A percentile compares a stretch with the other conserved stretches of the same genome.
phyloP scores from a whole-genome alignment of 2,888 invertebrate genomes.

The Nephrotoma guestfalica region DNA sequence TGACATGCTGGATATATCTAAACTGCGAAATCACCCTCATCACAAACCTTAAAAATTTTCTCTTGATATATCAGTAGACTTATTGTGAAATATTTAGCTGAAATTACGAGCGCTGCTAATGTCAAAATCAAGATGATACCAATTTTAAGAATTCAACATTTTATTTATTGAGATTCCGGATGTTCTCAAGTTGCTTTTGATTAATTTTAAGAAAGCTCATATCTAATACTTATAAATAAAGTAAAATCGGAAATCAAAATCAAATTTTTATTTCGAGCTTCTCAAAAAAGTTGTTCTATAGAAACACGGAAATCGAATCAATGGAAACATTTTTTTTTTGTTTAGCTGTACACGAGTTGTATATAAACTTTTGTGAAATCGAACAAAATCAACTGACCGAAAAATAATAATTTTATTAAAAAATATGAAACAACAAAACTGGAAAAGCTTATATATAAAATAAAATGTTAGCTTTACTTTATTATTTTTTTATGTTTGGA shows the following conservation, averaged over 20 bases:
- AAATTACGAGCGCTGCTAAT: no score
- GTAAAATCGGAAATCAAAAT: not conserved
- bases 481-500: not conserved
- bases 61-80: no score
- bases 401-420: not conserved
- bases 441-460: not conserved
- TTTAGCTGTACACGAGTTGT: not conserved
- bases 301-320: not conserved
- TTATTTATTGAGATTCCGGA: not conserved
- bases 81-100: no score
- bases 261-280: not conserved
- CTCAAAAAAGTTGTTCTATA: not conserved
- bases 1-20: no score
- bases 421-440: not conserved
- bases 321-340: not conserved
- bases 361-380: not conserved
- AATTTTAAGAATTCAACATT: no score
- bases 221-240: not conserved
- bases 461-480: not conserved
- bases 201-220: not conserved
- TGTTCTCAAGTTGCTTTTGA: not conserved
- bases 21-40: no score
- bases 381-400: not conserved
- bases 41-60: no score
- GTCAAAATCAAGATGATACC: no score